Conservation (phyloP, 2,113 vertebrate genomes). For the Hystrix cristata region DNA sequence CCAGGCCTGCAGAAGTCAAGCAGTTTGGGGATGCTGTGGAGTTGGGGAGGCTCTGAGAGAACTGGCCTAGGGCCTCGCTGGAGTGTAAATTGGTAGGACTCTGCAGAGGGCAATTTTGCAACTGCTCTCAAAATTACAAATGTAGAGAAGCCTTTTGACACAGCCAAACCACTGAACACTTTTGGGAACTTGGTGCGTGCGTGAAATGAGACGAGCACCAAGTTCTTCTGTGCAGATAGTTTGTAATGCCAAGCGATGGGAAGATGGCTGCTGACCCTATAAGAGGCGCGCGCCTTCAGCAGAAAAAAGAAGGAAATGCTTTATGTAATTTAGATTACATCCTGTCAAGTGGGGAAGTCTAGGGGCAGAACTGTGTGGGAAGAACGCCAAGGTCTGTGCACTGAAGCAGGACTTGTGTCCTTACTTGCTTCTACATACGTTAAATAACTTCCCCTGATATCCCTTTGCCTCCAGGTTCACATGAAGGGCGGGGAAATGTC, state of each 20-base stretch:
- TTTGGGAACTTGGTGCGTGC: fast-evolving
- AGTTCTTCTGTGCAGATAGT: neutral
- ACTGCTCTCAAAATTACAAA: neutral
- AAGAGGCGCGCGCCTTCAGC: fast-evolving
- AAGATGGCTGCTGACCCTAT: neutral
- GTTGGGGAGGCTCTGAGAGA: neutral
- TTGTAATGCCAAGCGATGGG: neutral
- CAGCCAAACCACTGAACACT: neutral
- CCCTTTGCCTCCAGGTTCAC: neutral
- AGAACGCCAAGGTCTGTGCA: fast-evolving
- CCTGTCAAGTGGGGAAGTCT: neutral
- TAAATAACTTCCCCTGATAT: neutral
- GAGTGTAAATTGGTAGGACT: neutral
- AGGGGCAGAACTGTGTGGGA: fast-evolving
- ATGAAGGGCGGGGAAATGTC: neutral
- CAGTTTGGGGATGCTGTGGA: fast-evolving
- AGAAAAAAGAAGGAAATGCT: neutral
- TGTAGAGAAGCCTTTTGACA: neutral
- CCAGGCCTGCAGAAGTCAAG: neutral
- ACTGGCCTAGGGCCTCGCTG: neutral
- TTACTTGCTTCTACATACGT: fast-evolving
- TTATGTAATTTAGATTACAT: neutral
- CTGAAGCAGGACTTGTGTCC: fast-evolving
- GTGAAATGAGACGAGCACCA: fast-evolving
- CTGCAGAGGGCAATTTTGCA: neutral